phyloP scores from a whole-genome alignment of 2,113 vertebrate species.

The Cyanocitta stelleri region DNA sequence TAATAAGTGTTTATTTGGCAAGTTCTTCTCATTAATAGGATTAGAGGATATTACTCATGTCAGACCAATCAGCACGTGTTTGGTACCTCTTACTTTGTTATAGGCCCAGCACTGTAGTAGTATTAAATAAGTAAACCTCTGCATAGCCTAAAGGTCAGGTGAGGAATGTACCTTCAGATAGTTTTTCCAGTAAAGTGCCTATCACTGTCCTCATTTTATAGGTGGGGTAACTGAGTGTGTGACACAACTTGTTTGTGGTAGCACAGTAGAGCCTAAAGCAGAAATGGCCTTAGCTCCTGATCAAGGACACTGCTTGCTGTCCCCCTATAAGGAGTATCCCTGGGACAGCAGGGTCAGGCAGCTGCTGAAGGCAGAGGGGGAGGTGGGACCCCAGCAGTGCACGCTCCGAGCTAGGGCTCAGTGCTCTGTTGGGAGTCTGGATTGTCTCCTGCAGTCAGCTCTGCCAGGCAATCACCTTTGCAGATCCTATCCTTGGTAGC shows the following conservation, averaged over 20 bases:
- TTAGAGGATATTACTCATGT: neutral
- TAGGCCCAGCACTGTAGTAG: neutral
- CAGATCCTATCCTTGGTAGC: neutral
- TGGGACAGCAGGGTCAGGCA: neutral
- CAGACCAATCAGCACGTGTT: neutral
- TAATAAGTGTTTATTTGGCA: neutral
- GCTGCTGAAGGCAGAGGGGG: neutral
- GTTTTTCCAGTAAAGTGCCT: neutral
- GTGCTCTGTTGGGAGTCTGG: neutral
- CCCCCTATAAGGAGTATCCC: neutral
- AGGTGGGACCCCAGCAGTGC: neutral
- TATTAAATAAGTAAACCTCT: neutral
- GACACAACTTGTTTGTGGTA: neutral
- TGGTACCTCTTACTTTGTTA: neutral
- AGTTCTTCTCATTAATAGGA: neutral
- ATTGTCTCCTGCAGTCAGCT: neutral
- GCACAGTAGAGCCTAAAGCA: neutral
- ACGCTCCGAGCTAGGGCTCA: neutral
- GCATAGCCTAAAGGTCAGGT: neutral
- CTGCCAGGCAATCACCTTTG: neutral
- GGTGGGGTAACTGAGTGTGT: neutral
- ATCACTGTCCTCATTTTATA: neutral
- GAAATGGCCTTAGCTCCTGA: neutral
- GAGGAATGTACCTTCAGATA: neutral
- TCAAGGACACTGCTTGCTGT: neutral